Base-by-base conservation (phyloP, 2,113 vertebrate genomes). In the Lipophrys pholis region DNA sequence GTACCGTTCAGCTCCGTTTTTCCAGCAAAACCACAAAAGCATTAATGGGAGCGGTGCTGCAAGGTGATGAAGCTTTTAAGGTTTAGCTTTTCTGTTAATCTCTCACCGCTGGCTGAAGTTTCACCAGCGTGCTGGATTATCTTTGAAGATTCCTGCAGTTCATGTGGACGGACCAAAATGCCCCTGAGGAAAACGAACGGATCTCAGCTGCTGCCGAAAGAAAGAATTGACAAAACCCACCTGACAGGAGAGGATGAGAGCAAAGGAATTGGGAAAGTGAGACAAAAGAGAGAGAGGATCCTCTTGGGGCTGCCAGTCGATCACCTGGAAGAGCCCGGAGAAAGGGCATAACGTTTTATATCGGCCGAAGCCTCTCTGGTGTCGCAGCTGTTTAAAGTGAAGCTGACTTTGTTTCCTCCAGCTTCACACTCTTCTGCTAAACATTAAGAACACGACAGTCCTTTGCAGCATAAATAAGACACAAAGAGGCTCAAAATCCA, bases 251-350 rank as follows among this genome's bases (percentile, higher is more conserved):
- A 48, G 12, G 39, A 30, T 6, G 40, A 48, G 54, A 62, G 51
- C 43, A 46, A 49, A 60, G 60, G 65, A 67, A 76, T 51, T 63
- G 40, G 43, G 65, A 67, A 58, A 58, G 40, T 71, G 48, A 74
- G 64, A 60, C 49, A 67, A 69, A 81, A 45, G 10, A 57, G 55
- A 49, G 30, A 71, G 45, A 35, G 41, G 40, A 58, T 57, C 40
- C 50, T 61, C 21, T 46, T 7, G 14, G 35, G 17, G 14, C 7
- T 57, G 7, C 36, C 40, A 57, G 48, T 39, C 21, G 21, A 30
- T 30, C 21, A 30, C 21, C 21, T 30, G 21, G 21, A 30, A 30
- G 30, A 62, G 30, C 10, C 8, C 38, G 35, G 53, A 56, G 40
- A 16, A 17, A 42, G 63, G 17, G 6, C 21, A 30, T 52, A 59